Evolutionary conservation across 2,797 vertebrate genomes (phyloP).

Genomic region (Macrochelys suwanniensis): DNA sequence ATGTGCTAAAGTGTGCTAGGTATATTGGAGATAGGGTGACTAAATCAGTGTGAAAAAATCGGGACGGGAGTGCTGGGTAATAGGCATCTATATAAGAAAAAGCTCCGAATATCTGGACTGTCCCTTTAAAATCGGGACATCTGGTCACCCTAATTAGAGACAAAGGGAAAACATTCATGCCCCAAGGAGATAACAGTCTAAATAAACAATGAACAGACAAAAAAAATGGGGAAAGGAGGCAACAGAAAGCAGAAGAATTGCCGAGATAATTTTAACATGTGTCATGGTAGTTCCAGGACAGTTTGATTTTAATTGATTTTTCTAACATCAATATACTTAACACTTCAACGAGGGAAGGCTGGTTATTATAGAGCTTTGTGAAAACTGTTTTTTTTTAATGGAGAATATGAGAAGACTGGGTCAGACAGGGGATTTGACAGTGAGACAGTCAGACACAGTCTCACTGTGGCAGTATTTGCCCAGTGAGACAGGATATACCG

Average conservation of each 20-base stretch:
- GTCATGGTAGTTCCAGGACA: accelerated
- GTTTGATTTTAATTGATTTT: neutral
- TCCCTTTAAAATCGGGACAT: too few species aligned
- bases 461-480: neutral
- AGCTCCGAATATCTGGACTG: too few species aligned
- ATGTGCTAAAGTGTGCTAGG: neutral
- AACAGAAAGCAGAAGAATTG: neutral
- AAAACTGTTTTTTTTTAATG: neutral
- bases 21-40: neutral
- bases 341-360: neutral
- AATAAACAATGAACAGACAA: too few species aligned
- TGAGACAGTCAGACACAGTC: too few species aligned
- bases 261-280: neutral
- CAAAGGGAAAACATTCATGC: neutral
- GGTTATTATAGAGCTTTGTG: neutral
- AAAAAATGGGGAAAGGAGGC: neutral
- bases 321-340: neutral
- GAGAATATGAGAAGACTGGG: neutral
- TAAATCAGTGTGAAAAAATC: too few species aligned
- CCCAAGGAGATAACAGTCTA: neutral
- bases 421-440: neutral
- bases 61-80: too few species aligned
- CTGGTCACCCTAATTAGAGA: neutral
- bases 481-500: neutral
- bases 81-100: too few species aligned